Base-by-base conservation (phyloP, 2,888 invertebrate genomes). In the Myathropa florea region DNA sequence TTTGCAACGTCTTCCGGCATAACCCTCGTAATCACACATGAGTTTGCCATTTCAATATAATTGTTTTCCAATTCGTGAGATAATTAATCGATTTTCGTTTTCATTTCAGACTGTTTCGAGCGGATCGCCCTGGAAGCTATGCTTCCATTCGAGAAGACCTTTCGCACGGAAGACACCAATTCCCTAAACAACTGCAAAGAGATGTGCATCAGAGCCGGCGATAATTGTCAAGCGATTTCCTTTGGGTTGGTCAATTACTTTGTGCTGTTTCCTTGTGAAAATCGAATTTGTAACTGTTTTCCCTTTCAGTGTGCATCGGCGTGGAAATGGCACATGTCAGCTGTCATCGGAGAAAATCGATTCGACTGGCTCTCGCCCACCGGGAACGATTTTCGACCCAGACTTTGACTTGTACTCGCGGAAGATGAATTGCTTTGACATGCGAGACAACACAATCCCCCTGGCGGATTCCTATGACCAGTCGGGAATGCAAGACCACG, bases 81-180 rank as follows among this genome's bases (percentile, higher is more conserved):
- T 55, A 68, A 33, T 30, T 57, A 28, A 36, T 33, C 61, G 28
- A 67, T 70, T 76, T 82, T 12, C 30, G 23, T 77, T 46, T 81
- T 24, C 23, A 78, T 90, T 89, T 83, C 90, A 95, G 95, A 95
- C 90, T 95, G 95, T 90, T 95, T 95, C 90, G 95, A 95, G 89
- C 93, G 95, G 84, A 93, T 95, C 79, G 94, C 95, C 1, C 93
- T 95, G 83, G 95, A 95, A 68, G 95, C 95, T 82, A 94, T 95
- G 91, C 91, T 95, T 83, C 94, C 94, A 39, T 91, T 90, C 36
- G 93, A 93, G 90, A 94, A 94, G 93, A 94, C 95, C 92, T 94
- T 94, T 89, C 94, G 94, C 28, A 94, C 94, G 81, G 93, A 94
- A 63, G 93, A 94, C 23, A 94, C 94, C 92, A 94, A 94, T 91